Base-by-base conservation (phyloP, 2,113 vertebrate species). In the Protomyctophum bolini region DNA sequence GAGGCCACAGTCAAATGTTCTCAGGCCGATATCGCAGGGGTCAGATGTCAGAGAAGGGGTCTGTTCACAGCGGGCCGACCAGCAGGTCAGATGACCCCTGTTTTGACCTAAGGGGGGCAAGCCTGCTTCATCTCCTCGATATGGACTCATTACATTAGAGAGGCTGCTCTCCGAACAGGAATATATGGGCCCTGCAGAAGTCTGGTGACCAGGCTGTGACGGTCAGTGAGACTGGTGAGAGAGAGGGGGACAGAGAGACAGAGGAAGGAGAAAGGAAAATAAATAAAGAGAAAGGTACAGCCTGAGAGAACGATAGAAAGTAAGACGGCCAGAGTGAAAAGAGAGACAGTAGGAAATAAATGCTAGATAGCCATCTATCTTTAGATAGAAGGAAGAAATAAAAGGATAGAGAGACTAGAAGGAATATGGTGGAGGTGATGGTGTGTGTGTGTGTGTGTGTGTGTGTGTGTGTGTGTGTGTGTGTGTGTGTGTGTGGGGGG, bases 11-110 rank as follows among this genome's bases (percentile, higher is more conserved):
- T 76, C 73, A 81, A 91, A 86, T 68, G 73, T 87, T 90, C 81
- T 82, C 63, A 78, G 33, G 66, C 55, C 90, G 70, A 85, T 85
- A 77, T 87, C 57, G 79, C 58, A 8, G 56, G 63, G 72, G 82
- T 70, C 87, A 92, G 87, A 92, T 92, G 93, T 92, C 87, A 79
- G 79, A 70, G 70, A 56, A 87, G 79, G 80, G 77, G 77, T 77
- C 88, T 84, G 79, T 86, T 93, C 77, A 79, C 59, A 76, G 82
- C 73, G 82, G 77, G 59, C 77, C 63, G 51, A 66, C 75, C 80
- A 83, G 82, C 63, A 62, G 73, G 81, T 85, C n/a, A 8, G 9
- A 33, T 15, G 75, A 81, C 72, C 58, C 21, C n/a, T 11, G 14
- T 15, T 7, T 62, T 67, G 78, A 89, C 75, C 85, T 63, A 9